Evolutionary conservation across 1,140 invertebrate species (phyloP).

Genomic region (Centruroides sculpturatus): DNA sequence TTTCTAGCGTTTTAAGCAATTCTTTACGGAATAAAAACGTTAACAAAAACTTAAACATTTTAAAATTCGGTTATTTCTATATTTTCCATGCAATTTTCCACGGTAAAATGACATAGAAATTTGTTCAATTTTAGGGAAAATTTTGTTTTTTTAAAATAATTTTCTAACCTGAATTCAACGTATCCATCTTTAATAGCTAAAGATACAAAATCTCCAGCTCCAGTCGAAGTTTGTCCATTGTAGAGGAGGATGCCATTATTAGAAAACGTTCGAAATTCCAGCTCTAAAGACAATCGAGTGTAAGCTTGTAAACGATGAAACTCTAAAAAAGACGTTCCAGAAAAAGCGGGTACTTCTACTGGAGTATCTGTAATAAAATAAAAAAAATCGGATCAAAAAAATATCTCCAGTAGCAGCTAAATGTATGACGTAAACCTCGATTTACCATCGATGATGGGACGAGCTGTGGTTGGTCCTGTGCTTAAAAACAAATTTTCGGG

Average conservation of each 20-base stretch:
- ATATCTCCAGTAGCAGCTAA: too few species aligned
- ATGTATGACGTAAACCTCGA: neutral
- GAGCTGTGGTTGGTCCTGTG: slow-evolving; percentile 18
- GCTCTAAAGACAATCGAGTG: slow-evolving; percentile 70
- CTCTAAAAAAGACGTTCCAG: slow-evolving; percentile 32
- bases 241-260: slow-evolving; percentile 76
- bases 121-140: too few species aligned
- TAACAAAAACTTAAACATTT: too few species aligned
- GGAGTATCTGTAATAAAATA: slow-evolving; percentile 1
- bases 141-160: too few species aligned
- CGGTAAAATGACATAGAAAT: too few species aligned
- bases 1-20: too few species aligned
- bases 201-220: slow-evolving; percentile 76
- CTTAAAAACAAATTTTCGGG: slow-evolving; percentile 16
- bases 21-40: too few species aligned
- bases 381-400: too few species aligned
- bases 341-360: slow-evolving; percentile 30
- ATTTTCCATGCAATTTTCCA: too few species aligned
- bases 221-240: slow-evolving; percentile 70
- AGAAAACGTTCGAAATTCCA: slow-evolving; percentile 72
- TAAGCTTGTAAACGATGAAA: slow-evolving; percentile 55
- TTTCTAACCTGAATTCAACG: slow-evolving; percentile 29
- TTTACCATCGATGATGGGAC: slow-evolving; percentile 11
- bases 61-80: too few species aligned
- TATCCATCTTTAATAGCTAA: slow-evolving; percentile 45